Evolutionary conservation across 2,113 vertebrate species (phyloP), one percentile per base, ranked within the genome.

Genomic region (Sturnus vulgaris): DNA sequence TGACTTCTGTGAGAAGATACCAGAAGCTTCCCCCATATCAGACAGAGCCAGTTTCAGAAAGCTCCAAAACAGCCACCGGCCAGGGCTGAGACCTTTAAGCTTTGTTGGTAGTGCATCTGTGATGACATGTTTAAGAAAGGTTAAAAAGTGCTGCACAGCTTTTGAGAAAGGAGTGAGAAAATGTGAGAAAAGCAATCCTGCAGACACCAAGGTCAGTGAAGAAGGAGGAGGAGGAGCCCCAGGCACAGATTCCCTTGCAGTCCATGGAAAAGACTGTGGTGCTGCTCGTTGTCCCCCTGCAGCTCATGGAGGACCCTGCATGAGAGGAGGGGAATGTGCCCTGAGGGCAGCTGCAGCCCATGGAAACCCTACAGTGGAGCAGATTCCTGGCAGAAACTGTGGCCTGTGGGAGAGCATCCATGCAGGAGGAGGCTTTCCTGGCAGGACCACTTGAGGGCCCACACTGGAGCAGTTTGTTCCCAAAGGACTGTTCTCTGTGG

Each of bases 251-350:
- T 61, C 5, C 18, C 11, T 59, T 39, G 28, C 30, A 59, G 60
- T 10, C 46, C 4, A 0, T 59, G 65, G 28, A 49, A 69, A 31
- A 50, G 56, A 15, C 2, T 15, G 3, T 37, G 20, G 30, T 31
- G 20, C 64, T 3, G 4, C 13, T n/a, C 0, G 0, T 3, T 55
- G 25, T 56, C 3, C 3, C 30, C 11, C 23, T 80, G 33, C 53
- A 59, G 49, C 53, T 20, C 0, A 0, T 21, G 42, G 4, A 53
- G 15, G 11, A 61, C 6, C 12, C 39, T 6, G 2, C 3, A 9
- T 0, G 0, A 9, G 39, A 88, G 20, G 11, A 83, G 25, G 9
- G 1, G 12, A 4, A 20, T n/a, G 9, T 46, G 15, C 22, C 44
- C 33, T 28, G 23, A 52, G 33, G 17, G 33, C 52, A 55, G 6